phyloP scores from a whole-genome alignment of 2,113 vertebrate species.

The Malaclemys terrapin region DNA sequence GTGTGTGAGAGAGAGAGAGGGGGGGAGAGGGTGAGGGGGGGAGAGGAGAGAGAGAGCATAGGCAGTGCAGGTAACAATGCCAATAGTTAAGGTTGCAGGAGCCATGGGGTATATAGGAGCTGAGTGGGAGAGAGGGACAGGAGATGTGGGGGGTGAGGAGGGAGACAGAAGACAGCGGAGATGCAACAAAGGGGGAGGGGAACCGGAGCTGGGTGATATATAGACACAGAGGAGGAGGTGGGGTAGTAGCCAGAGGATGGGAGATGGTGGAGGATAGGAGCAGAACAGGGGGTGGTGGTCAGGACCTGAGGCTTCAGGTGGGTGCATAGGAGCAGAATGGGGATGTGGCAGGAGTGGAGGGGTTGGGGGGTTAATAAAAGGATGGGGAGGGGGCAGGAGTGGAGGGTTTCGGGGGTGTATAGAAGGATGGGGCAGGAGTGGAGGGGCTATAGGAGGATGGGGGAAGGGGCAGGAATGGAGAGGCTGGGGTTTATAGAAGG shows the following conservation, averaged over 20 bases:
- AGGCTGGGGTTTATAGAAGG: not conserved
- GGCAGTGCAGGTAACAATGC: too few relatives aligned
- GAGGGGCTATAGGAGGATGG: not conserved
- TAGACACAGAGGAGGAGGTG: not conserved
- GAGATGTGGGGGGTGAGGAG: not conserved
- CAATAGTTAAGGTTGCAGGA: not conserved
- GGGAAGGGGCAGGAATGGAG: not conserved
- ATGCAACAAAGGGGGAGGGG: not conserved
- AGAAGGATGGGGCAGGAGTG: too few relatives aligned
- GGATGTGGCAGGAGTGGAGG: not conserved
- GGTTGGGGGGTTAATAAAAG: not conserved
- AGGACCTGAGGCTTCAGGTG: too few relatives aligned
- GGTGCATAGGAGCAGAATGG: too few relatives aligned
- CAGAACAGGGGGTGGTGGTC: not conserved
- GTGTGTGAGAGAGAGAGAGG: not conserved
- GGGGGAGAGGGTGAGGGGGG: rapidly evolving
- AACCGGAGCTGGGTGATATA: not conserved
- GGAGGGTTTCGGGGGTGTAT: not conserved
- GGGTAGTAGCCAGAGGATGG: not conserved
- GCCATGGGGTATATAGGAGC: not conserved
- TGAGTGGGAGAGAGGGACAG: not conserved
- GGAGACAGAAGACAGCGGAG: not conserved
- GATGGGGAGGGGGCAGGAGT: too few relatives aligned
- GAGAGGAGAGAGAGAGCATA: not conserved
- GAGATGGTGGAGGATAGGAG: not conserved